A percentile compares a stretch with the other conserved stretches of the same genome.
phyloP scores from a whole-genome alignment of 2,888 invertebrate genomes.

The Drosophila parthenogenetica region DNA sequence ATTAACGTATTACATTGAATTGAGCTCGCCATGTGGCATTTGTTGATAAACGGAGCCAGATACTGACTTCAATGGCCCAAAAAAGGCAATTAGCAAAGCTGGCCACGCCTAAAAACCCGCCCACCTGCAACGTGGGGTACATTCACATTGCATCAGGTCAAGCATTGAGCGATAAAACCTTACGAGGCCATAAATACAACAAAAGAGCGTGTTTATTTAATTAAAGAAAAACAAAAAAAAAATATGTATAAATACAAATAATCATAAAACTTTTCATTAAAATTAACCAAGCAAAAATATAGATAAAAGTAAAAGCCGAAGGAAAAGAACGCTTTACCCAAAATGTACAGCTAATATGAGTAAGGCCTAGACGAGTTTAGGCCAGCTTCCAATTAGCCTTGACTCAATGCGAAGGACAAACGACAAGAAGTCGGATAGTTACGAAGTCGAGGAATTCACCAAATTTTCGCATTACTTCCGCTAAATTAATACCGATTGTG shows the following conservation, averaged over 20 bases:
- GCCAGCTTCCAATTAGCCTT: slow-evolving; percentile 49
- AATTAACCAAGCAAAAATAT: slow-evolving; percentile 69
- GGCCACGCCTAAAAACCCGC: slow-evolving; percentile 26
- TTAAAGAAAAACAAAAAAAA: slow-evolving; percentile 52
- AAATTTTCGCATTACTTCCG: slow-evolving; percentile 84
- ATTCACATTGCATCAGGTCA: slow-evolving; percentile 33
- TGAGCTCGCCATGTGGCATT: slow-evolving; percentile 39
- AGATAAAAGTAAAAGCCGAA: slow-evolving; percentile 62
- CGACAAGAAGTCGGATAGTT: slow-evolving; percentile 19
- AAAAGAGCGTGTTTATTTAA: slow-evolving; percentile 67
- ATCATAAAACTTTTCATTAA: slow-evolving; percentile 64
- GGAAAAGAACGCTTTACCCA: slow-evolving; percentile 47
- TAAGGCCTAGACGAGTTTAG: slow-evolving; percentile 13
- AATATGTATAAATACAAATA: not conserved
- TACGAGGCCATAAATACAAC: slow-evolving; percentile 61
- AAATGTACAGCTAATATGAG: slow-evolving; percentile 32
- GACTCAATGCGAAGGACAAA: slow-evolving; percentile 18
- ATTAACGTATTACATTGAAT: slow-evolving; percentile 63
- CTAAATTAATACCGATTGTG: slow-evolving; percentile 83
- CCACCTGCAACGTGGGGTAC: slow-evolving; percentile 22
- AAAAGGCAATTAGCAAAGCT: slow-evolving; percentile 64
- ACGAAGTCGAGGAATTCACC: slow-evolving; percentile 46
- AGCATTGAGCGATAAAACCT: slow-evolving; percentile 69
- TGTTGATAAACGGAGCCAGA: slow-evolving; percentile 53
- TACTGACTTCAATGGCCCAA: slow-evolving; percentile 51